Percentiles rank a stretch among this genome's conserved stretches.
Evolutionary conservation across 23 tunicate genomes (phyloP).

Genomic region (Botrylloides violaceus): DNA sequence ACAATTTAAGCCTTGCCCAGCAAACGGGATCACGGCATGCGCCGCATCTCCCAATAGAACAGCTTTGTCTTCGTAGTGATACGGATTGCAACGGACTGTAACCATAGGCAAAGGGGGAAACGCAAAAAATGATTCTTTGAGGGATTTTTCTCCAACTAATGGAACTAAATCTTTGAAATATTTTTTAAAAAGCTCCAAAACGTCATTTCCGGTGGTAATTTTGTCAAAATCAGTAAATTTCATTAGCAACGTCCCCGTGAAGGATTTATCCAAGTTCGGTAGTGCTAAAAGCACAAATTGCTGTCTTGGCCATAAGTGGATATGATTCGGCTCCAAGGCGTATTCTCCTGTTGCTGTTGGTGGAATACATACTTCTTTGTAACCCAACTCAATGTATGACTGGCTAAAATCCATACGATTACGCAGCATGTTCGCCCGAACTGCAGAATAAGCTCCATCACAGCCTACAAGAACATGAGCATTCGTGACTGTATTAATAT

Average conservation of each 20-base stretch:
- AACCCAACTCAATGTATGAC: constrained; percentile 63
- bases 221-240: constrained; percentile 35
- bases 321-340: constrained; percentile 46
- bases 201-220: constrained; percentile 43
- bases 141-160: constrained; percentile 65
- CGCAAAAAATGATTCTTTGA: constrained; percentile 18
- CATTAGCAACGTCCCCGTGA: constrained; percentile 85
- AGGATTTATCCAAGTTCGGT: constrained; percentile 79
- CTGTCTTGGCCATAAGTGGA: constrained; percentile 89
- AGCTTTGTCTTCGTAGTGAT: constrained; percentile 46
- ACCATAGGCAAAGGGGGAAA: constrained; percentile 50
- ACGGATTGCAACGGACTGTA: constrained; percentile 75
- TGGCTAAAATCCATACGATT: constrained; percentile 71
- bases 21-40: constrained; percentile 83
- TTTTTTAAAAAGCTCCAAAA: constrained; percentile 42
- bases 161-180: constrained; percentile 55
- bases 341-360: constrained; percentile 53
- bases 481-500: neutral
- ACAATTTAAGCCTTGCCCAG: constrained; percentile 81
- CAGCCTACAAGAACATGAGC: constrained; percentile 61
- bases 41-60: constrained; percentile 92
- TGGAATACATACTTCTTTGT: constrained; percentile 78
- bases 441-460: constrained; percentile 82
- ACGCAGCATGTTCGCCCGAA: constrained; percentile 53
- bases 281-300: constrained; percentile 81